Conservation (phyloP, 2,888 invertebrate species). For the Orchesella flavescens region DNA sequence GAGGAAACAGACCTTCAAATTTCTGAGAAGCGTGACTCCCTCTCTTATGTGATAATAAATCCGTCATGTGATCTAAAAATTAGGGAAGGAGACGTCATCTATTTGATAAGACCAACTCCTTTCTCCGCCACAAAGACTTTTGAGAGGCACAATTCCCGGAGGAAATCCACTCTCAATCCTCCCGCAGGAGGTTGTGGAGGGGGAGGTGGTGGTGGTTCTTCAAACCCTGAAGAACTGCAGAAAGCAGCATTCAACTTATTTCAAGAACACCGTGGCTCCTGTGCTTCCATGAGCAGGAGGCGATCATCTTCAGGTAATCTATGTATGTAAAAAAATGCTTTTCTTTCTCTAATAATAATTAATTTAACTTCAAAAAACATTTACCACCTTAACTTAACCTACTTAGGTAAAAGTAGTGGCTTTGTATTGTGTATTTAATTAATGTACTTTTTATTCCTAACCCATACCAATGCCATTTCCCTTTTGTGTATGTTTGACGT, state of each 20-base stretch:
- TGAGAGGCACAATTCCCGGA: slow-evolving; percentile 90
- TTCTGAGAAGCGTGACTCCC: slow-evolving; percentile 91
- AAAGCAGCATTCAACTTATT: slow-evolving; percentile 68
- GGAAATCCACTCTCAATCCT: slow-evolving; percentile 77
- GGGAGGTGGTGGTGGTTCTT: neutral
- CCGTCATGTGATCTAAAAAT: slow-evolving; percentile 97
- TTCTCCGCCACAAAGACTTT: slow-evolving; percentile 96
- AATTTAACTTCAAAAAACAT: too few species aligned
- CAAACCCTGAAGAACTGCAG: slow-evolving; percentile 69
- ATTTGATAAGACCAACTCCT: slow-evolving; percentile 87
- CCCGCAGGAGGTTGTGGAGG: slow-evolving; percentile 27
- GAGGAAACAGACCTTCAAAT: slow-evolving; percentile 85
- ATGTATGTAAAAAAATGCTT: slow-evolving; percentile 2
- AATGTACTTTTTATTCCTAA: too few species aligned
- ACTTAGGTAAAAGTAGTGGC: too few species aligned
- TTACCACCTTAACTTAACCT: too few species aligned
- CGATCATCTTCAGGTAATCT: slow-evolving; percentile 64
- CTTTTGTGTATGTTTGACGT: too few species aligned
- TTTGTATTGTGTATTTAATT: too few species aligned
- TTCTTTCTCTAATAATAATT: too few species aligned
- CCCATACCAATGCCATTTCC: too few species aligned
- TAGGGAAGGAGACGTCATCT: slow-evolving; percentile 97
- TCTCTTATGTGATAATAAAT: slow-evolving; percentile 98
- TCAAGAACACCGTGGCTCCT: slow-evolving; percentile 49
- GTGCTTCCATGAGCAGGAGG: slow-evolving; percentile 39